Evolutionary conservation across 2,797 vertebrate genomes (phyloP), one percentile per base, ranked within the genome.

Genomic region (Sitta carolinensis): DNA sequence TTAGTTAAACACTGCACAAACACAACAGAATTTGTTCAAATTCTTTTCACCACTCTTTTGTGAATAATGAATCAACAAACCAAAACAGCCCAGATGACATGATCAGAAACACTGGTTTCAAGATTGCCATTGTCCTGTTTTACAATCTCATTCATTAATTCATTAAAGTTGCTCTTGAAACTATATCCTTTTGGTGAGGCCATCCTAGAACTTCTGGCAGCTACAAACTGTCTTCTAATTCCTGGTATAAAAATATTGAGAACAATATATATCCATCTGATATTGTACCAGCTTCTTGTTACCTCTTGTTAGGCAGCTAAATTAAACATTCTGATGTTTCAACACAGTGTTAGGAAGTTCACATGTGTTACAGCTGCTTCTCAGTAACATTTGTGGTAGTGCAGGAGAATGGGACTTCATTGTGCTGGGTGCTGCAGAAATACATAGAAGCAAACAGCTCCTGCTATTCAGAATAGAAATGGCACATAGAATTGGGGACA

Each of bases 151-250:
- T 84, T 67, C 54, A 84, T 87, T 91, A 89, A 87, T 70, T 87
- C n/a, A 23, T 85, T 61, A 62, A 72, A 85, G 42, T 51, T 94
- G 76, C 47, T 84, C 51, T 85, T 93, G 91, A 90, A 94, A 95
- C 15, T 30, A 6, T 69, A 75, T 66, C 73, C 50, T 87, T 81
- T 81, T n/a, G 57, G 50, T 75, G 66, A 81, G 47, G 80, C 82
- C 47, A 84, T 86, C 88, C 79, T 73, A 87, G 69, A 94, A 75
- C 21, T 89, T 72, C 34, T 86, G 83, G 77, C 73, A 92, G 58
- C 58, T 61, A 78, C 69, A 68, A 84, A 75, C 43, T 29, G 1
- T 74, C 38, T 77, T 88, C 62, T 81, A 86, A 88, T 85, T 89
- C 74, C 76, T 88, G 34, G n/a, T 62, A 89, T 62, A 62, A 88